phyloP scores from a whole-genome alignment of 2,797 vertebrate species.

The Ctenosaura bakeri region DNA sequence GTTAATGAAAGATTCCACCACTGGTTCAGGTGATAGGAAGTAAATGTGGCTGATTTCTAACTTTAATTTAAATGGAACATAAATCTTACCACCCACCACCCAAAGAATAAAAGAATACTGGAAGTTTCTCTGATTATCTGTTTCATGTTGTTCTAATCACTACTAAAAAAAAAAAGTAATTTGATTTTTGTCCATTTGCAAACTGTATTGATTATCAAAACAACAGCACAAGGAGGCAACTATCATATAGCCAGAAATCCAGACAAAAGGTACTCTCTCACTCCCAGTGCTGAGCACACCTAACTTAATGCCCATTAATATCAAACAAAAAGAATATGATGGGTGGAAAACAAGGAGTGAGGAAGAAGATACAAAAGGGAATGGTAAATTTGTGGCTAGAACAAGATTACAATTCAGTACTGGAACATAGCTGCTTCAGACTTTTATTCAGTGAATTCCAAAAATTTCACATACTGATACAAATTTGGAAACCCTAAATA shows the following conservation, averaged over 20 bases:
- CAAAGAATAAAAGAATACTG: neutral
- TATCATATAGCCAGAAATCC: neutral
- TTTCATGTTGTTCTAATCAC: neutral
- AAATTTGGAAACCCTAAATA: neutral
- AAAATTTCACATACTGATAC: neutral
- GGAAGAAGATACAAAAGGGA: too few species aligned
- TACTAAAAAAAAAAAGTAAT: neutral
- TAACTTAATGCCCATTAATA: neutral
- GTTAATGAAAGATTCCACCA: neutral
- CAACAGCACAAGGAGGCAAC: neutral
- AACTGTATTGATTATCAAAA: neutral
- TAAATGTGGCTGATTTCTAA: neutral
- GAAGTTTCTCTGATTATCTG: neutral
- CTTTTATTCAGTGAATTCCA: neutral
- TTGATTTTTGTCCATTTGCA: neutral
- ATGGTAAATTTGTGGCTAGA: neutral
- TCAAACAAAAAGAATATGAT: neutral
- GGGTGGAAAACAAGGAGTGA: too few species aligned
- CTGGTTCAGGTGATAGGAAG: neutral
- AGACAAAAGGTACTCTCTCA: neutral
- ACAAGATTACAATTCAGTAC: neutral
- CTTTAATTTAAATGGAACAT: neutral
- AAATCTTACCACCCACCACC: neutral
- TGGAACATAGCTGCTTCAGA: neutral
- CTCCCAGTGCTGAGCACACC: neutral